phyloP scores from a whole-genome alignment of 1,140 invertebrate genomes.

The Euura saliciscinereae region DNA sequence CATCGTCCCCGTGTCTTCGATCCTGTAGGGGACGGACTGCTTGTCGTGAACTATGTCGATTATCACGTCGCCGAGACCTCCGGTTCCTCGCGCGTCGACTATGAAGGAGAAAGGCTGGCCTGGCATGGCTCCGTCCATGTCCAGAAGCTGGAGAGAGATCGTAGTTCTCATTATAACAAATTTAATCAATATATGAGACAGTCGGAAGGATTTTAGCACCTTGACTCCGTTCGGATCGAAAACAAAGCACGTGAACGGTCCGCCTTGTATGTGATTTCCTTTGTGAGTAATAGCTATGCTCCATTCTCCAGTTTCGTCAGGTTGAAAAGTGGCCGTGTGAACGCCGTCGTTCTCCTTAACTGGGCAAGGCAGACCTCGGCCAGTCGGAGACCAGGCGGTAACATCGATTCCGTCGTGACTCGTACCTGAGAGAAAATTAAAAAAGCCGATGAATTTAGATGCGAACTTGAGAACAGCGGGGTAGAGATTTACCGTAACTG shows the following conservation, averaged over 20 bases:
- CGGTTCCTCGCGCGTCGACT: constrained; percentile 81
- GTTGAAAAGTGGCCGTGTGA: constrained; percentile 93
- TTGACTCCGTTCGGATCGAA: constrained; percentile 93
- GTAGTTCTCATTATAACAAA: constrained; percentile 17
- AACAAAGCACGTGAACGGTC: constrained; percentile 96
- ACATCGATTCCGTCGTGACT: constrained; percentile 85
- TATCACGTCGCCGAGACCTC: constrained; percentile 86
- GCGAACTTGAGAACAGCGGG: not conserved
- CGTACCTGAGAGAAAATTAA: constrained; percentile 68
- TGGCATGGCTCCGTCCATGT: constrained; percentile 78
- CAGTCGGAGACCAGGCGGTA: constrained; percentile 87
- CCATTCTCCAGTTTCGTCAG: constrained; percentile 96
- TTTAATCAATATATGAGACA: not conserved
- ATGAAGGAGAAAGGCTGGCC: constrained; percentile 82
- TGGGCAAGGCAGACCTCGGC: constrained; percentile 75
- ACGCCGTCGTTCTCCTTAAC: constrained; percentile 79
- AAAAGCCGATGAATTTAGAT: constrained; percentile 10
- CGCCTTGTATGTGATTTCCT: constrained; percentile 93
- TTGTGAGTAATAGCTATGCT: constrained; percentile 95
- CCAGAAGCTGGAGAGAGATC: constrained; percentile 58
- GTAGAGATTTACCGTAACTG: constrained; percentile 68
- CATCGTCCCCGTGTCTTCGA: constrained; percentile 82
- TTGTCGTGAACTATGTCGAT: constrained; percentile 89
- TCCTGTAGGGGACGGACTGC: constrained; percentile 80
- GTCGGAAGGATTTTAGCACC: constrained; percentile 55